These are phyloP conservation scores for Lordiphosa collinella DNA, from an alignment of 1,140 invertebrate genomes.

Conservation along the genomic window DNA sequence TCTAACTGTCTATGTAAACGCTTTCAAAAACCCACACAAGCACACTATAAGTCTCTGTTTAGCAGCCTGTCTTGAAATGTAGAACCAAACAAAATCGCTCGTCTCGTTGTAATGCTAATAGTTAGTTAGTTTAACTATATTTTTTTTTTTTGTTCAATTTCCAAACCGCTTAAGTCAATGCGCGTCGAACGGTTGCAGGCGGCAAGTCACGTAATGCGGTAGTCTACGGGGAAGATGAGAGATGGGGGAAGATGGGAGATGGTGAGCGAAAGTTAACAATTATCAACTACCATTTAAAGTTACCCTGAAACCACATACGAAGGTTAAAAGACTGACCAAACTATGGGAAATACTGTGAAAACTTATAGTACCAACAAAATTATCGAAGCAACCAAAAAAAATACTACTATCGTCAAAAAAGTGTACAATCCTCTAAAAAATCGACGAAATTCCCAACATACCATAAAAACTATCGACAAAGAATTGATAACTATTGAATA, in stretches of 20 bases:
- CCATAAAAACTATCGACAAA: too few species aligned
- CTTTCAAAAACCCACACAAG: slow-evolving; percentile 31
- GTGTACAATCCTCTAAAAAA: too few species aligned
- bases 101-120: slow-evolving; percentile 42
- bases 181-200: slow-evolving; percentile 38
- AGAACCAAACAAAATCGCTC: slow-evolving; percentile 31
- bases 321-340: too few species aligned
- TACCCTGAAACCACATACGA: too few species aligned
- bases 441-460: too few species aligned
- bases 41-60: slow-evolving; percentile 40
- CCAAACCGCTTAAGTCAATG: slow-evolving; percentile 61
- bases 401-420: too few species aligned
- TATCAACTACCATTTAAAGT: too few species aligned
- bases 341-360: too few species aligned
- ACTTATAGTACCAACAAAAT: too few species aligned
- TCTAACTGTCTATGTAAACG: slow-evolving; percentile 34
- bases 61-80: slow-evolving; percentile 28
- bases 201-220: slow-evolving; percentile 42
- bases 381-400: too few species aligned
- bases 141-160: slow-evolving; percentile 39
- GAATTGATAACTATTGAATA: too few species aligned
- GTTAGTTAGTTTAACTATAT: slow-evolving; percentile 33
- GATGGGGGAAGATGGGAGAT: not conserved
- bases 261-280: too few species aligned
- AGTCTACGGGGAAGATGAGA: slow-evolving; percentile 19